Evolutionary conservation across 64 coral and sea anemone genomes (phyloP), one percentile per base, ranked within the genome.

Genomic region (Stichodactyla helianthus): DNA sequence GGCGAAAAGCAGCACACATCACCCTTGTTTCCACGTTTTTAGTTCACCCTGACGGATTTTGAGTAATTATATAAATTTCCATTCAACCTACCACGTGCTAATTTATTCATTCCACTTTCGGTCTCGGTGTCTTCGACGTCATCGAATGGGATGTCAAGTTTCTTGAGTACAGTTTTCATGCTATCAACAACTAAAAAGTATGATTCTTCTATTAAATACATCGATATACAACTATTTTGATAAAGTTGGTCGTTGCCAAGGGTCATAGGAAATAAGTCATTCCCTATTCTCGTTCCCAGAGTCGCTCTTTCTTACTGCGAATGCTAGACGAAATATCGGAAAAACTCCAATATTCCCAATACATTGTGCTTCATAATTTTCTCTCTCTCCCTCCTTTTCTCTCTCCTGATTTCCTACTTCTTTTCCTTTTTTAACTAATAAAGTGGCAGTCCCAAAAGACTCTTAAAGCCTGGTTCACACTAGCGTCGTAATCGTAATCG

Each of bases 121-220:
- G 53, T n/a, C 16, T 78, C 59, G 25, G 54, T 64, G 86, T 83
- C 5, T 50, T 64, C 54, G 4, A 20, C 35, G 50, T n/a, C 51
- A 7, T 92, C 77, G n/a, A 81, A 81, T 15, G 55, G 60, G 4
- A 85, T 86, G 54, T 92, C 70, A 16, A 53, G 11, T 87, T 92
- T 88, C 13, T 82, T 82, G 14, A 92, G 57, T 7, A 87, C 85
- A 86, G 84, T 19, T 59, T 87, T 92, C 90, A 92, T 92, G 17
- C 85, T 92, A 23, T 62, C 57, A 10, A 77, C 59, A 68, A 92
- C 90, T 92, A 17, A 16, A 58, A 61, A 53, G 67, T 8, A 71
- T 22, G 35, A 44, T 44, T 44, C 35, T 44, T 44, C 35, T 44
- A 44, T 44, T 44, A 44, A 44, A 44, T 44, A 44, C 35, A 44